Conservation (phyloP, 2,113 vertebrate genomes). For the Lonchura striata region DNA sequence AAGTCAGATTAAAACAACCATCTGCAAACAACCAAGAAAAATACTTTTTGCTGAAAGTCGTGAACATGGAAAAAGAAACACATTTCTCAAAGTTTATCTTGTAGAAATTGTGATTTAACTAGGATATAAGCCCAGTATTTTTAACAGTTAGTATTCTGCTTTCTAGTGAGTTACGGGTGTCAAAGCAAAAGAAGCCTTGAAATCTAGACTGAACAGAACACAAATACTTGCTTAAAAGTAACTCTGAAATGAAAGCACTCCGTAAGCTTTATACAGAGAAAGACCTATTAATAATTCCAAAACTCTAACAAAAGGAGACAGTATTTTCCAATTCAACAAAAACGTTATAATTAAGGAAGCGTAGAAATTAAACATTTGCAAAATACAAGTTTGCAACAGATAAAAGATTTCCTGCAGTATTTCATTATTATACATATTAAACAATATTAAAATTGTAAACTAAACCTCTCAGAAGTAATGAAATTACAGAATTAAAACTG, state of each 20-base stretch:
- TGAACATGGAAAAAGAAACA: background rate
- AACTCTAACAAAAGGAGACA: background rate
- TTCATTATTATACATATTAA: background rate
- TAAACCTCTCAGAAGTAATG: background rate
- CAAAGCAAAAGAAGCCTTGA: background rate
- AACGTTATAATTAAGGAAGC: background rate
- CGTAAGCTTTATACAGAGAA: background rate
- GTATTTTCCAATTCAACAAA: background rate
- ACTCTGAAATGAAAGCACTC: background rate
- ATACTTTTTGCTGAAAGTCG: background rate
- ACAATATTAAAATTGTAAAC: background rate
- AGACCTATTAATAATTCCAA: background rate
- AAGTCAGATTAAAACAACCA: background rate
- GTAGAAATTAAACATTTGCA: background rate
- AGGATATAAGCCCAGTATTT: background rate
- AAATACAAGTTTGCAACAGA: background rate
- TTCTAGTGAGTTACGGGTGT: background rate
- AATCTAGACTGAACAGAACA: background rate
- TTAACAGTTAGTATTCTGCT: background rate
- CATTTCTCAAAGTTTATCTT: background rate
- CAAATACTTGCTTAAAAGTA: background rate
- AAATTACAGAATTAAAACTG: background rate
- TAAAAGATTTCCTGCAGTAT: background rate
- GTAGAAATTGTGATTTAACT: slow-evolving; percentile 2
- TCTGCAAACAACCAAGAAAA: background rate